A percentile compares a stretch with the other conserved stretches of the same genome.
Conservation (phyloP, 2,113 vertebrate species). For the Mirounga angustirostris region DNA sequence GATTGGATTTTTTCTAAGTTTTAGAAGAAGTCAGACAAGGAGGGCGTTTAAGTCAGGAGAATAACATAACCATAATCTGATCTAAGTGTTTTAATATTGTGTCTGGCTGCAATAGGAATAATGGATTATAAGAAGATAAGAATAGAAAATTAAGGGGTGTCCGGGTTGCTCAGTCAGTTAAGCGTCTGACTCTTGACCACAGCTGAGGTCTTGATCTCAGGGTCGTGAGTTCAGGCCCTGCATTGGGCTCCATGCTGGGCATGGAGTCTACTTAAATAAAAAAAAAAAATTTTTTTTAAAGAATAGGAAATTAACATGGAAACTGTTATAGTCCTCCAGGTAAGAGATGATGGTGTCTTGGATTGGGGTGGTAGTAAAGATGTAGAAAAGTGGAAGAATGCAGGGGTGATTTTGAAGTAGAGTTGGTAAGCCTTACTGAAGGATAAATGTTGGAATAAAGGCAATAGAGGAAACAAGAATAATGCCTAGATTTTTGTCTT, state of each 20-base stretch:
- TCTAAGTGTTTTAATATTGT: background rate
- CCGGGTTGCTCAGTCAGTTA: background rate
- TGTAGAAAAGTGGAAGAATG: background rate
- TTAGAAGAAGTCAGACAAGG: background rate
- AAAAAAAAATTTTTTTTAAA: background rate
- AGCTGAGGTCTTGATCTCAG: background rate
- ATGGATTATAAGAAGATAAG: background rate
- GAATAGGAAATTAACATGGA: background rate
- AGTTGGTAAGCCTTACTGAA: background rate
- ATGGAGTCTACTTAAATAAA: background rate
- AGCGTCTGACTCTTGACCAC: background rate
- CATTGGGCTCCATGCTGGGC: too few relatives aligned
- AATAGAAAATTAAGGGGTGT: background rate
- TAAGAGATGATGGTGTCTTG: background rate
- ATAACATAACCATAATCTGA: background rate
- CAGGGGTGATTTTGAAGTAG: background rate
- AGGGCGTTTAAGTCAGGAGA: background rate
- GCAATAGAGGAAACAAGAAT: background rate
- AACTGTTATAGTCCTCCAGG: background rate
- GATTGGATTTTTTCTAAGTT: background rate
- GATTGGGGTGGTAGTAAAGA: background rate
- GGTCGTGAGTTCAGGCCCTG: background rate
- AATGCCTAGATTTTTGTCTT: background rate
- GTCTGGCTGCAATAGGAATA: background rate
- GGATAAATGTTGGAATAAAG: background rate